Evolutionary conservation across 2,888 invertebrate species (phyloP).

Genomic region (Timema podura): DNA sequence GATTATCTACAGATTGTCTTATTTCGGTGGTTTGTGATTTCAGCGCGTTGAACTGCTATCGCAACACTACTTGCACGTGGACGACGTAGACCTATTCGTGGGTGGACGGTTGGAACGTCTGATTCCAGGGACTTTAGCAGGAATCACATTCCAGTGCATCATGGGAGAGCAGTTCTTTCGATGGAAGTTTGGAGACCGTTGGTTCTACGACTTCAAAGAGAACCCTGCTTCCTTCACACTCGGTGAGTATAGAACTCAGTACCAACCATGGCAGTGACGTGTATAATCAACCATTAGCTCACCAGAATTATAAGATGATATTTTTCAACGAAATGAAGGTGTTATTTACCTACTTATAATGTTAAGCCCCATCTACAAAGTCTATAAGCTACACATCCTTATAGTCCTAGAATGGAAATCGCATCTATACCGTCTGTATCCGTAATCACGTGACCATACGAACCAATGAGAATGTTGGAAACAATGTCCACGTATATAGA

Average conservation of each 20-base stretch:
- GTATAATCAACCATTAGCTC: too few species aligned
- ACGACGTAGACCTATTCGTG: slow-evolving; percentile 48
- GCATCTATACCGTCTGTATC: too few species aligned
- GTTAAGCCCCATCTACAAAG: too few species aligned
- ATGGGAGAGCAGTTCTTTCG: slow-evolving; percentile 22
- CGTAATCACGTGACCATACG: too few species aligned
- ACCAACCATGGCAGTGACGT: too few species aligned
- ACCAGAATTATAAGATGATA: too few species aligned
- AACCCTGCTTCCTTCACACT: slow-evolving; percentile 18
- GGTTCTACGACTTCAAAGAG: slow-evolving; percentile 16
- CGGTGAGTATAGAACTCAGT: neutral
- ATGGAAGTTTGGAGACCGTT: slow-evolving; percentile 23
- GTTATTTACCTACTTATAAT: too few species aligned
- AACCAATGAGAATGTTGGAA: too few species aligned
- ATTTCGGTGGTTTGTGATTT: neutral
- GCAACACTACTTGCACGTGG: slow-evolving; percentile 36
- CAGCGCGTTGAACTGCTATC: slow-evolving; percentile 33
- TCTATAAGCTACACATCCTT: too few species aligned
- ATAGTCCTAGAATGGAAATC: too few species aligned
- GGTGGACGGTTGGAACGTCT: slow-evolving; percentile 39
- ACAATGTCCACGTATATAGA: too few species aligned
- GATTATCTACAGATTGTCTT: neutral
- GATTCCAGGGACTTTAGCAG: slow-evolving; percentile 7
- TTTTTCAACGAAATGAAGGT: too few species aligned
- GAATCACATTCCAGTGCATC: slow-evolving; percentile 21